Evolutionary conservation across 2,113 vertebrate genomes (phyloP).

Genomic region (Anolis carolinensis): DNA sequence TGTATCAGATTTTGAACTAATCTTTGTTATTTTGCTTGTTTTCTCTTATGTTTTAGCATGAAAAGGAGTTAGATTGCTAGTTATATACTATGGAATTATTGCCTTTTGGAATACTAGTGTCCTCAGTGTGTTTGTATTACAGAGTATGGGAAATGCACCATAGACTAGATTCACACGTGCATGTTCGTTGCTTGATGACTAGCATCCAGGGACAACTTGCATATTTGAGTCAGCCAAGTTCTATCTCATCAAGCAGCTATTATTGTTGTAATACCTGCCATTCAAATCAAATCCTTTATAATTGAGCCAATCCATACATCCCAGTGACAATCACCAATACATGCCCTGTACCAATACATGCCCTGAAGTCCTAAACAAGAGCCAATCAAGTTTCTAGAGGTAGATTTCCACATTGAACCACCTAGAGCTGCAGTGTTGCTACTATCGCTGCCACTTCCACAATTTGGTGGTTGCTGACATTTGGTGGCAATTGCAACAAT

Average conservation of each 20-base stretch:
- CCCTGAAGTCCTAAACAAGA: neutral
- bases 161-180: too few relatives aligned
- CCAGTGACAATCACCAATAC: neutral
- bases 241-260: too few relatives aligned
- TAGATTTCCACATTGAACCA: neutral
- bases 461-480: neutral
- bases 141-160: neutral
- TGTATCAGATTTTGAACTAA: constrained; percentile 13
- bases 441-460: neutral
- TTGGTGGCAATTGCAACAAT: neutral
- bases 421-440: too few relatives aligned
- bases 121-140: neutral
- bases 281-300: too few relatives aligned
- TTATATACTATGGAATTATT: neutral
- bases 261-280: too few relatives aligned
- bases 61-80: neutral
- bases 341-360: too few relatives aligned
- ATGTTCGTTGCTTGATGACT: neutral
- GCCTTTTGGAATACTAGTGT: neutral
- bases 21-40: neutral
- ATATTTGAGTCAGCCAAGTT: too few relatives aligned
- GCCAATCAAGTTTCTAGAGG: neutral
- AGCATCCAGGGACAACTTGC: too few relatives aligned
- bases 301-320: too few relatives aligned
- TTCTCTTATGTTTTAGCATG: neutral